Evolutionary conservation across 2,888 invertebrate genomes (phyloP).

Genomic region (Cosmia pyralina): DNA sequence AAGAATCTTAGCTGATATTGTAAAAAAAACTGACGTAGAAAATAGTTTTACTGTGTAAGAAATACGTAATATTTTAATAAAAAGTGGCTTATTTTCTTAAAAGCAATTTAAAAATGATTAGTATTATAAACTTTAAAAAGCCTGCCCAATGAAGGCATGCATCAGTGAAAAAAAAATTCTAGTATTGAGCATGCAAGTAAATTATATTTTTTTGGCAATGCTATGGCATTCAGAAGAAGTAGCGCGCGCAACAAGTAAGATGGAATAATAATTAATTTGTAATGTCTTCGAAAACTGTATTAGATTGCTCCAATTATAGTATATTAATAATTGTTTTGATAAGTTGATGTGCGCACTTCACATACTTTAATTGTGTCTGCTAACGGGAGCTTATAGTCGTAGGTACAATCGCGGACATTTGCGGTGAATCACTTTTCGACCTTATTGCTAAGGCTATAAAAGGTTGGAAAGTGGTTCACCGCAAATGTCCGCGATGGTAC

Average conservation of each 20-base stretch:
- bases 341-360: slow-evolving; percentile 8
- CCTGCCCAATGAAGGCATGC: slow-evolving; percentile 6
- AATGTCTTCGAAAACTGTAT: slow-evolving; percentile 4
- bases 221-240: neutral
- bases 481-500: too few species aligned
- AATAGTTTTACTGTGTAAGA: slow-evolving; percentile 25
- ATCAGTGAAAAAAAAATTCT: slow-evolving; percentile 10
- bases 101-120: slow-evolving; percentile 19
- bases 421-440: too few species aligned
- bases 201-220: neutral
- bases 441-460: too few species aligned
- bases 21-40: slow-evolving; percentile 20
- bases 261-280: neutral
- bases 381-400: neutral
- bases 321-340: neutral
- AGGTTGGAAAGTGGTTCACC: too few species aligned
- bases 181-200: neutral
- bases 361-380: neutral
- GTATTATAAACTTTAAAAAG: slow-evolving; percentile 18
- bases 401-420: neutral
- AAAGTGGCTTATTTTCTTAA: slow-evolving; percentile 38
- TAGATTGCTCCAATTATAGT: slow-evolving; percentile 6
- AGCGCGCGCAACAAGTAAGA: neutral
- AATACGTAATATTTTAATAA: slow-evolving; percentile 16
- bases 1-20: slow-evolving; percentile 30